Conservation (phyloP, 2,888 invertebrate species). For the Orgyia antiqua region DNA sequence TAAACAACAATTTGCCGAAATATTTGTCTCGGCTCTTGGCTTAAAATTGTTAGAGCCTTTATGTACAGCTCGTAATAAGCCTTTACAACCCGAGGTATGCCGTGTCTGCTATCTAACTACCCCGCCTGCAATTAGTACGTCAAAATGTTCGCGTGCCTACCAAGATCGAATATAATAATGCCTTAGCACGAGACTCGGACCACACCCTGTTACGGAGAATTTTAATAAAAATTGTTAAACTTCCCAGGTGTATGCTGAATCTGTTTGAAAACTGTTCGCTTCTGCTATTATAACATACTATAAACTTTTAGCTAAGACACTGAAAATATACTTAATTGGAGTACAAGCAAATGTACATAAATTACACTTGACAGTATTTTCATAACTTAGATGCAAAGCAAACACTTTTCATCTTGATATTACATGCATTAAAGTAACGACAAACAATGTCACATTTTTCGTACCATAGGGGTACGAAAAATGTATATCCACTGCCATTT, state of each 20-base stretch:
- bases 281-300: no score
- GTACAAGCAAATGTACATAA: no score
- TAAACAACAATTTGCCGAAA: conserved; percentile 31
- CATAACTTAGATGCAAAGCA: no score
- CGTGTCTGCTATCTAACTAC: conserved; percentile 41
- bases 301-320: no score
- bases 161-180: conserved; percentile 58
- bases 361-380: no score
- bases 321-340: no score
- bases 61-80: conserved; percentile 27
- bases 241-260: conserved; percentile 26
- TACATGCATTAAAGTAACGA: no score
- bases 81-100: conserved; percentile 28
- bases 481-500: no score
- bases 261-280: conserved; percentile 22
- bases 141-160: conserved; percentile 57
- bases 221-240: conserved; percentile 42
- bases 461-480: no score
- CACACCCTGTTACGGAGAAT: conserved; percentile 35
- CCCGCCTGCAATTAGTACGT: conserved; percentile 52
- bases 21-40: conserved; percentile 28
- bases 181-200: conserved; percentile 44
- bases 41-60: conserved; percentile 27
- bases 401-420: no score
- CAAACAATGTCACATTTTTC: no score